Base-by-base conservation (phyloP, 1,140 invertebrate species). In the Globodera rostochiensis region DNA sequence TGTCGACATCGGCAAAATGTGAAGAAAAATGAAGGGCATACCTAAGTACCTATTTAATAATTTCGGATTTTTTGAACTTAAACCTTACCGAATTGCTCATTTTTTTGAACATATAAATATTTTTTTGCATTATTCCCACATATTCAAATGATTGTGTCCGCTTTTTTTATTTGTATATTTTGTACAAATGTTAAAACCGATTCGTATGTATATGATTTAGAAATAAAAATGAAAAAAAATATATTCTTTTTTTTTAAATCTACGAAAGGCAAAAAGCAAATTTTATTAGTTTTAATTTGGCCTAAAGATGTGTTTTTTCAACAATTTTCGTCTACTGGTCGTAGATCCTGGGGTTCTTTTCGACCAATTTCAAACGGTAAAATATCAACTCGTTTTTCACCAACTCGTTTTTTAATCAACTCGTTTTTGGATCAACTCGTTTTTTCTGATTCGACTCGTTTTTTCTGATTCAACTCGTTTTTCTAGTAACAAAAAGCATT, bases 1-100 rank as follows among this genome's bases (percentile, higher is more conserved):
- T 21, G 84, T 85, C 45, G 84, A 85, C 76, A 80, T 81, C 47
- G 83, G 83, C 46, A 78, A 78, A 69, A 36, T 78, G 66, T 60
- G 77, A 70, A 69, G 25, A 21, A 36, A 36, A 36, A 36, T 36
- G 36, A 36, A 36, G 36, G 36, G 36, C 36, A 36, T 36, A 36
- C 36, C 1, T 36, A 36, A 36, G 3, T 36, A 25, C 25, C 25
- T 25, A 7, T 15, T 21, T 11, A 69, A 21, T 19, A 5, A 69
- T 21, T 69, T 19, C n/a, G 36, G 50, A 53, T 53, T 53, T 69
- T 70, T 70, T 8, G 9, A 13, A 8, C 11, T 19, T 70, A 9
- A 25, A 25, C n/a, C 67, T 70, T 70, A 70, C n/a, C 15, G 46
- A 45, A 15, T 71, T 71, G 69, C 46, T 71, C 69, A 71, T 71